Conservation (phyloP, 2,797 vertebrate species). For the Parotocinclus haroldoi region DNA sequence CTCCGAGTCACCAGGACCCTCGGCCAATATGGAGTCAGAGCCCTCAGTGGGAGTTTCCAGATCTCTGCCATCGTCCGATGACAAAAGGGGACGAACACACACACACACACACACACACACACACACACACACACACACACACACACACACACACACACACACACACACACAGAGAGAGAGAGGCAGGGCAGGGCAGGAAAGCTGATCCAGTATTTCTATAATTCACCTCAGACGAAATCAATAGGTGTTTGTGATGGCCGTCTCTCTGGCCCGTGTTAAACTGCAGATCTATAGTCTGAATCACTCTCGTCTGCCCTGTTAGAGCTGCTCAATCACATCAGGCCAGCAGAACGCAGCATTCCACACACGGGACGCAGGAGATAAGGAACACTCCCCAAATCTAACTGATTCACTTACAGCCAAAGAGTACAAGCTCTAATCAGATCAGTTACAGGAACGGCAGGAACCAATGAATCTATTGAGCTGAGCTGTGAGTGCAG, state of each 20-base stretch:
- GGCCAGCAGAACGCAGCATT: conserved; percentile 16
- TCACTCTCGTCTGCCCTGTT: conserved; percentile 26
- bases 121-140: conserved; percentile 28
- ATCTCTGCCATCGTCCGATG: conserved; percentile 81
- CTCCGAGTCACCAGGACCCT: conserved; percentile 86
- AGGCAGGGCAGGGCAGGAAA: conserved; percentile 42
- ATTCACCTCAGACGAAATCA: conserved; percentile 69
- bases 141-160: no score
- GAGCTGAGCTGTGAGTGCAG: no score
- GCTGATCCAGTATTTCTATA: conserved; percentile 29
- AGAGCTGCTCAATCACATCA: conserved; percentile 33
- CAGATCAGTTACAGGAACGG: conserved; percentile 12
- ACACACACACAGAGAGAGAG: conserved; percentile 22
- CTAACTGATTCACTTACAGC: conserved; percentile 16
- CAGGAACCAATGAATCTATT: conserved; percentile 13
- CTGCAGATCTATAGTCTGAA: conserved; percentile 66
- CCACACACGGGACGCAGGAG: conserved; percentile 2
- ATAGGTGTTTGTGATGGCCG: conserved; percentile 63
- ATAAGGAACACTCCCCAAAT: conserved; percentile 7
- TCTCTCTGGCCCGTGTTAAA: conserved; percentile 72
- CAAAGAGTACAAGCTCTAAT: conserved; percentile 20
- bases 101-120: conserved; percentile 43
- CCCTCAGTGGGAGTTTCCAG: conserved; percentile 87
- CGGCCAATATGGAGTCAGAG: conserved; percentile 85
- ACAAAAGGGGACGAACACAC: conserved; percentile 59